Conservation (phyloP, 1,140 invertebrate species). For the Aethina tumida region DNA sequence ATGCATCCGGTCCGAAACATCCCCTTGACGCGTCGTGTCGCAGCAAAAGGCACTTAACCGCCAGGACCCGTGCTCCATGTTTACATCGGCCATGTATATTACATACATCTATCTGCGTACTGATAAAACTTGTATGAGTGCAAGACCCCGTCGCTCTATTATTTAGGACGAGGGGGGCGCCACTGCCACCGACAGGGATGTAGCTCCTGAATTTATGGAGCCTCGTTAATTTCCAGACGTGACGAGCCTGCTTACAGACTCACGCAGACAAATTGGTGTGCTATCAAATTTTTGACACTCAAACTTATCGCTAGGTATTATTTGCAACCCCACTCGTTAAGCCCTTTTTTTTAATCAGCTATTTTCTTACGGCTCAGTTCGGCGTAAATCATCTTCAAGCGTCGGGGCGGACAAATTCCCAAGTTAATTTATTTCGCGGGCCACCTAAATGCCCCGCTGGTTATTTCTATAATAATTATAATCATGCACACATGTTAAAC, state of each 20-base stretch:
- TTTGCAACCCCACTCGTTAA: neutral
- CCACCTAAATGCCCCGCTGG: too few relatives aligned
- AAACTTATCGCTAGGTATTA: slow-evolving; percentile 1
- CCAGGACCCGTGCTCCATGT: slow-evolving; percentile 12
- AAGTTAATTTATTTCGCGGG: slow-evolving; percentile 1
- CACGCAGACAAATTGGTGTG: neutral
- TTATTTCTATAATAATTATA: too few relatives aligned
- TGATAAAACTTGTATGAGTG: slow-evolving; percentile 17
- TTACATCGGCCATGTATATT: slow-evolving; percentile 17
- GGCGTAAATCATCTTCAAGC: neutral
- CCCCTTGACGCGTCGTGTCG: too few relatives aligned
- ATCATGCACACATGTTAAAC: too few relatives aligned
- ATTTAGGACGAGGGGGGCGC: slow-evolving; percentile 12
- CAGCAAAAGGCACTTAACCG: slow-evolving; percentile 17
- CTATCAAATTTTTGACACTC: slow-evolving; percentile 3
- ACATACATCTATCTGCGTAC: slow-evolving; percentile 18
- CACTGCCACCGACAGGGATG: slow-evolving; percentile 11
- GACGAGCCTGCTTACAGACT: slow-evolving; percentile 4
- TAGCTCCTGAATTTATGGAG: slow-evolving; percentile 10
- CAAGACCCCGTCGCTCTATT: slow-evolving; percentile 14
- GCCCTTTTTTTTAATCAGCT: slow-evolving; percentile 2
- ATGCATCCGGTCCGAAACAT: too few relatives aligned
- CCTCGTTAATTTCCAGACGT: slow-evolving; percentile 8
- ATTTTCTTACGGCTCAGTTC: neutral
- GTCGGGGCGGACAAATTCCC: neutral